Conservation (phyloP, 1,140 invertebrate genomes). For the Euschistus heros region DNA sequence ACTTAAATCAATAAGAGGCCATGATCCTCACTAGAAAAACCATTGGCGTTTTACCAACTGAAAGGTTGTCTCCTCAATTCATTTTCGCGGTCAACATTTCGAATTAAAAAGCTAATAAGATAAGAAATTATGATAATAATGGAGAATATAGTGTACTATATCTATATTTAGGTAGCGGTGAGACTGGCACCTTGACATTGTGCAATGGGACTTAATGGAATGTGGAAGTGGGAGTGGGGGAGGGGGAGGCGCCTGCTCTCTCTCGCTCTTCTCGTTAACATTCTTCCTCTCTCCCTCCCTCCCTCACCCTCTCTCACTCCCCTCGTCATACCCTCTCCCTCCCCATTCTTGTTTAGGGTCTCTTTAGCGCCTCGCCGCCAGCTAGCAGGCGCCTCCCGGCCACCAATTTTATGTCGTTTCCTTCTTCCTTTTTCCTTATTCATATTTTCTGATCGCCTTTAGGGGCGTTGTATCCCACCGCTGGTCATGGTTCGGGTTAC, state of each 20-base stretch:
- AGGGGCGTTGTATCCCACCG: background rate
- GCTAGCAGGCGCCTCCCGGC: background rate
- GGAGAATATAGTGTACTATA: too few relatives aligned
- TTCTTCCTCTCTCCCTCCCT: conserved; percentile 5
- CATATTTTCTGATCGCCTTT: background rate
- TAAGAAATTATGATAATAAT: too few relatives aligned
- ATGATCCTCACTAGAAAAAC: too few relatives aligned
- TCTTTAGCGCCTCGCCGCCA: background rate
- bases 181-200: conserved; percentile 1
- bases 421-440: background rate
- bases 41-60: too few relatives aligned
- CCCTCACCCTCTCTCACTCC: conserved; percentile 6
- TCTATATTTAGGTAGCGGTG: too few relatives aligned
- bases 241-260: conserved; percentile 1
- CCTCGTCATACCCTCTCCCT: background rate
- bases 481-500: background rate
- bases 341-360: conserved; percentile 1
- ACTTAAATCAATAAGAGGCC: too few relatives aligned
- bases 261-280: conserved; percentile 1
- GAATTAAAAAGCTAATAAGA: too few relatives aligned
- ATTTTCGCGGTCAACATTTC: too few relatives aligned
- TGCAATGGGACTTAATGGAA: conserved; percentile 2
- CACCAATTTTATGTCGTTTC: conserved; percentile 4
- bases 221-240: background rate
- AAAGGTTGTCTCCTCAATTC: too few relatives aligned